Evolutionary conservation across 2,797 vertebrate species (phyloP).

Genomic region (Tapirus indicus): DNA sequence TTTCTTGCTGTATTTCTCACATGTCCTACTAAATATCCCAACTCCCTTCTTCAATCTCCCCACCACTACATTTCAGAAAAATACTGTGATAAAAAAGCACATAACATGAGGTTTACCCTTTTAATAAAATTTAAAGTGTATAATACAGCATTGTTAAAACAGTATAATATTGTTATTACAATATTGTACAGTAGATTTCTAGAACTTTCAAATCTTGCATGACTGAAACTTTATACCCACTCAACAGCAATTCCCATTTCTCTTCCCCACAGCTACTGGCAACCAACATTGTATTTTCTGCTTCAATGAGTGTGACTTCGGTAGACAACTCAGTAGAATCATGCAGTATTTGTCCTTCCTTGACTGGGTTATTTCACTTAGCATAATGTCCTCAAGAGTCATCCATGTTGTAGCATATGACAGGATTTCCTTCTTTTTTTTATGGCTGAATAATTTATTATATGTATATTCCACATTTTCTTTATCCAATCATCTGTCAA

Average conservation of each 20-base stretch:
- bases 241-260: neutral
- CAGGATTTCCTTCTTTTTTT: neutral
- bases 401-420: neutral
- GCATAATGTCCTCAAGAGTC: neutral
- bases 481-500: neutral
- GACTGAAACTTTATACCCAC: neutral
- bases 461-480: neutral
- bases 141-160: neutral
- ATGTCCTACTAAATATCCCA: neutral
- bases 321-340: neutral
- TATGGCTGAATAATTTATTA: neutral
- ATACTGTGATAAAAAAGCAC: neutral
- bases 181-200: neutral
- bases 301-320: neutral
- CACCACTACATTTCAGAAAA: neutral
- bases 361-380: neutral
- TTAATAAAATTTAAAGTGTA: neutral
- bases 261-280: neutral
- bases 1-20: neutral
- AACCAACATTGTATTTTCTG: conserved; percentile 5
- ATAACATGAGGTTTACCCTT: neutral
- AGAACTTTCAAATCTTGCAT: neutral
- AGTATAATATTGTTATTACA: too few species aligned
- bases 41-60: neutral
- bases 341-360: neutral